These are phyloP conservation scores for Hylia prasina DNA, from an alignment of 2,113 vertebrate species.

Conservation along the genomic window DNA sequence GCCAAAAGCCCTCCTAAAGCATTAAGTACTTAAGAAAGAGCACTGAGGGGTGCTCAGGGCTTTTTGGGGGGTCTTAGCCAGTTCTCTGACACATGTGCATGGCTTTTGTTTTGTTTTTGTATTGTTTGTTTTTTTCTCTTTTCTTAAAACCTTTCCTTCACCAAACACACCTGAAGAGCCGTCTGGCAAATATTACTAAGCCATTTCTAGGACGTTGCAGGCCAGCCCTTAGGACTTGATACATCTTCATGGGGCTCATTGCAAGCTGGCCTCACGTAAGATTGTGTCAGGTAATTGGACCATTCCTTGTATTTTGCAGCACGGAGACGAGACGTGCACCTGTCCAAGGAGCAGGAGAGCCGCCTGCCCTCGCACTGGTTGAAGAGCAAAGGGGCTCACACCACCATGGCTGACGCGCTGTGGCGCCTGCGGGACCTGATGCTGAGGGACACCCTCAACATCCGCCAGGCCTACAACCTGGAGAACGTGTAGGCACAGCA, in stretches of 20 bases:
- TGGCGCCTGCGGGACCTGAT: constrained; percentile 97
- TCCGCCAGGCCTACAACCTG: constrained; percentile 90
- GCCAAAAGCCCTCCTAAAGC: background rate
- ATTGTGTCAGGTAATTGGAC: background rate
- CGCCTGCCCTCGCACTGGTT: constrained; percentile 95
- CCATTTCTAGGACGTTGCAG: background rate
- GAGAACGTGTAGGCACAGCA: constrained; percentile 73
- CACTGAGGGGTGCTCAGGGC: background rate
- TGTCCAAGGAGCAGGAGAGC: constrained; percentile 97
- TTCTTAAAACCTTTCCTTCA: background rate
- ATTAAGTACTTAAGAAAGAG: background rate
- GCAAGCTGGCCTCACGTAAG: background rate
- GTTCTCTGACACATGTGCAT: background rate
- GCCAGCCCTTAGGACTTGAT: background rate
- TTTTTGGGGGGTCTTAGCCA: background rate
- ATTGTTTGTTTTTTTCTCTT: background rate
- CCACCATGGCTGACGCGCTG: constrained; percentile 94
- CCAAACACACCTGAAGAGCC: background rate
- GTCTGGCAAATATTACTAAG: background rate
- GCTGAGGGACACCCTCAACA: constrained; percentile 93
- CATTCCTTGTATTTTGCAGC: constrained; percentile 68
- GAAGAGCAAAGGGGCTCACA: constrained; percentile 97
- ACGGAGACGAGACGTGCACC: constrained; percentile 88
- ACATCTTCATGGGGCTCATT: background rate
- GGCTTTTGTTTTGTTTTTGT: background rate